Evolutionary conservation across 2,797 vertebrate species (phyloP).

Genomic region (Paguma larvata): DNA sequence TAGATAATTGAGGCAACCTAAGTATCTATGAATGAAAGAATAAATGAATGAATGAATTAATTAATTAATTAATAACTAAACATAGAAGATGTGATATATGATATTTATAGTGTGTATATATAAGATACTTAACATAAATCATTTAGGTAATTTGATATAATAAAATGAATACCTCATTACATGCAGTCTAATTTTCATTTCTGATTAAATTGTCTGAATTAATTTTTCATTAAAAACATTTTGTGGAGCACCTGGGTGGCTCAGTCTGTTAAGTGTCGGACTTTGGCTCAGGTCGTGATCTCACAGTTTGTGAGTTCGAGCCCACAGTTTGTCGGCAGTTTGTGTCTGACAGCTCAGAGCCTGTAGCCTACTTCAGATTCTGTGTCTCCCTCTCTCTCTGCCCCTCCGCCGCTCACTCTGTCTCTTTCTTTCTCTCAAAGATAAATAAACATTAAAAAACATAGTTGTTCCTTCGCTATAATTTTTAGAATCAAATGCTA

Average conservation of each 20-base stretch:
- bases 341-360: neutral
- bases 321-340: no score
- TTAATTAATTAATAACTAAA: neutral
- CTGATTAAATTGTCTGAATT: neutral
- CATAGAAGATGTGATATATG: neutral
- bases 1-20: neutral
- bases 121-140: neutral
- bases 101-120: neutral
- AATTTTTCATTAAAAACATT: neutral
- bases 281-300: neutral
- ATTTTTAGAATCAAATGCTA: neutral
- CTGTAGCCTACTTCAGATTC: neutral
- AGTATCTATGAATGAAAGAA: neutral
- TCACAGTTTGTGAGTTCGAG: neutral
- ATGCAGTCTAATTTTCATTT: no score
- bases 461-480: neutral
- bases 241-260: neutral
- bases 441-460: neutral
- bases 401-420: rapidly evolving
- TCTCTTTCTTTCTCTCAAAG: neutral
- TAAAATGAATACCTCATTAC: no score
- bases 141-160: neutral
- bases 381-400: neutral
- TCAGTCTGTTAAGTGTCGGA: neutral
- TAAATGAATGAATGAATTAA: neutral